Conservation (phyloP, 1,140 invertebrate genomes). For the Drosophila biarmipes region DNA sequence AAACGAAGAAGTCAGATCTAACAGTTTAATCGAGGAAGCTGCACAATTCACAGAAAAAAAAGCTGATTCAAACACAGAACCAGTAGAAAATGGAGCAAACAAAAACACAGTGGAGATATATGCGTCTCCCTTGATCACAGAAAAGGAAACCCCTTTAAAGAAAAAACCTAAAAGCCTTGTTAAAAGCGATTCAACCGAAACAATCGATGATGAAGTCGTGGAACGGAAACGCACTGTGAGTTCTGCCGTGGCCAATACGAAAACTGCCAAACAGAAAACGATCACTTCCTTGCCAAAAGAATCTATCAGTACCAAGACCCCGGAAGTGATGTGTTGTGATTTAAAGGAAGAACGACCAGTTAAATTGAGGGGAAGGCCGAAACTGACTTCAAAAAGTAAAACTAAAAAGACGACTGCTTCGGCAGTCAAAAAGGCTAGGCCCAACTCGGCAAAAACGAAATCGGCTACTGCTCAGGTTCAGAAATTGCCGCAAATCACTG, state of each 20-base stretch:
- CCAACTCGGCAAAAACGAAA: background rate
- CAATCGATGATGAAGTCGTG: background rate
- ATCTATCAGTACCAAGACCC: no score
- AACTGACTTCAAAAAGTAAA: background rate
- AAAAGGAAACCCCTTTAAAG: background rate
- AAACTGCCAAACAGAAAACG: background rate
- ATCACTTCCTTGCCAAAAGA: background rate
- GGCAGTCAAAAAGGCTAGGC: background rate
- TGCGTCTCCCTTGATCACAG: background rate
- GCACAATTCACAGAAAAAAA: background rate
- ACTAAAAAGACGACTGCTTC: background rate
- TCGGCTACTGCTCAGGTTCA: background rate
- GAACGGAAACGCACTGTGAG: background rate
- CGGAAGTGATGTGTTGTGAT: background rate
- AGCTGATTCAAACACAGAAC: background rate
- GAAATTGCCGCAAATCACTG: background rate
- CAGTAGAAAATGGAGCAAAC: background rate
- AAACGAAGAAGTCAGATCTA: background rate
- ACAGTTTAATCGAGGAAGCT: background rate
- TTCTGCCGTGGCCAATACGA: background rate
- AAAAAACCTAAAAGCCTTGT: background rate
- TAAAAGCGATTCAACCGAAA: background rate
- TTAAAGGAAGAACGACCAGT: background rate
- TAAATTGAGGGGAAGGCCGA: background rate
- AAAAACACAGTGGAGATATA: background rate